Percentiles rank a stretch among this genome's conserved stretches.
Evolutionary conservation across 2,797 vertebrate species (phyloP).

Genomic region (Petrocephalus schoutedeni): DNA sequence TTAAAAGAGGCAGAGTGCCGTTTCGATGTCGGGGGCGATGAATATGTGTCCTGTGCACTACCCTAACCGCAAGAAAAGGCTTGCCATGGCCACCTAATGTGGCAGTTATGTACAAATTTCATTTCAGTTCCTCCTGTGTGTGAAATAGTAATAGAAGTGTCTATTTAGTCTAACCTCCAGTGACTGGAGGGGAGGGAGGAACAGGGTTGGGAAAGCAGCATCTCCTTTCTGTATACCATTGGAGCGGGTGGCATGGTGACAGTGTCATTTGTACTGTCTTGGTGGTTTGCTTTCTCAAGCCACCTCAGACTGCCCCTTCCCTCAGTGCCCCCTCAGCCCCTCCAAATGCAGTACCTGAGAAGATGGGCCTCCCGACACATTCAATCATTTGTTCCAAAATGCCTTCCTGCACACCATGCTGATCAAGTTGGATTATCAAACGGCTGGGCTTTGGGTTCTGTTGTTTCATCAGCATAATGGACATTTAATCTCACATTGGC

Average conservation of each 20-base stretch:
- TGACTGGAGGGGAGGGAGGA: not conserved
- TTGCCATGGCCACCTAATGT: not conserved
- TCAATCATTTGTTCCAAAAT: not conserved
- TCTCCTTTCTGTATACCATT: not conserved
- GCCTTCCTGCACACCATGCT: not conserved
- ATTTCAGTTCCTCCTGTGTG: not conserved
- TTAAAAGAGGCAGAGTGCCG: not conserved
- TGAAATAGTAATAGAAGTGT: not conserved
- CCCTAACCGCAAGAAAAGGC: not conserved
- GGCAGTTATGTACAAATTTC: not conserved
- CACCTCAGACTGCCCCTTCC: not conserved
- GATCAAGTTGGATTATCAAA: not conserved
- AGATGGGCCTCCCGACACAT: not conserved
- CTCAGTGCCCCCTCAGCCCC: no score
- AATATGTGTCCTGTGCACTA: not conserved
- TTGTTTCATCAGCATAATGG: slow-evolving; percentile 3
- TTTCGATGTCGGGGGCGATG: not conserved
- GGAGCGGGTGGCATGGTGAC: not conserved
- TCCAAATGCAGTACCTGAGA: not conserved
- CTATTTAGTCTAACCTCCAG: not conserved
- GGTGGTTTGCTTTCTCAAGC: not conserved
- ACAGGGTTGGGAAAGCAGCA: not conserved
- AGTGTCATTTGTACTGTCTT: not conserved
- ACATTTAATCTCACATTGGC: not conserved
- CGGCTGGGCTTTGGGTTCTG: not conserved